Evolutionary conservation across 1,140 invertebrate genomes (phyloP).

Genomic region (Trichomalopsis sarcophagae): DNA sequence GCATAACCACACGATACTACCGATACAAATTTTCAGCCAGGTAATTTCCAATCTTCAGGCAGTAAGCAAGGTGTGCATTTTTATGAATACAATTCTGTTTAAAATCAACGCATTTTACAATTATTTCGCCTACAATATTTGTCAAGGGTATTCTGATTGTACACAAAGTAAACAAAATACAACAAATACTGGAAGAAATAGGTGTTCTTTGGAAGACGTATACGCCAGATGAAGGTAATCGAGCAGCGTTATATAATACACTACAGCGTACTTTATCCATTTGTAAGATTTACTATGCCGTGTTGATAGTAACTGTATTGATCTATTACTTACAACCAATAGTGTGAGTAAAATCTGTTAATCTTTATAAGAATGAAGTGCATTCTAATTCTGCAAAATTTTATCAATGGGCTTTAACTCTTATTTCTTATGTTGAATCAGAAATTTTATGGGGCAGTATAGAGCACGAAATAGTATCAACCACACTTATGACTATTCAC

Average conservation of each 20-base stretch:
- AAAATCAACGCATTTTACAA: too few species aligned
- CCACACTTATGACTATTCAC: background rate
- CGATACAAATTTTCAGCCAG: background rate
- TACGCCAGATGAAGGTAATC: background rate
- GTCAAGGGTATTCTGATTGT: background rate
- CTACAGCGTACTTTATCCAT: too few species aligned
- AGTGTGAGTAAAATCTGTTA: background rate
- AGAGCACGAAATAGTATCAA: background rate
- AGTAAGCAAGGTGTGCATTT: background rate
- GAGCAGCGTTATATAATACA: too few species aligned
- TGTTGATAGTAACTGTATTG: background rate
- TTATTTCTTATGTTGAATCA: background rate
- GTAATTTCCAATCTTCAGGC: background rate
- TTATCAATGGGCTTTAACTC: too few species aligned
- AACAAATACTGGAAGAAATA: background rate
- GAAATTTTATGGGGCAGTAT: background rate
- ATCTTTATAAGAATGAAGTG: too few species aligned
- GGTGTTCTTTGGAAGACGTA: background rate
- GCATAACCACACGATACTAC: background rate
- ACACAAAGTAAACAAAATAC: background rate
- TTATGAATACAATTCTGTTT: too few species aligned
- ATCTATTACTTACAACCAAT: background rate
- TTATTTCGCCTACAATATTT: background rate
- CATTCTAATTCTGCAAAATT: too few species aligned
- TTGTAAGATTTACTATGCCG: too few species aligned